These are phyloP conservation scores for Geotrupes spiniger DNA, from an alignment of 2,888 invertebrate species.

Conservation along the genomic window DNA sequence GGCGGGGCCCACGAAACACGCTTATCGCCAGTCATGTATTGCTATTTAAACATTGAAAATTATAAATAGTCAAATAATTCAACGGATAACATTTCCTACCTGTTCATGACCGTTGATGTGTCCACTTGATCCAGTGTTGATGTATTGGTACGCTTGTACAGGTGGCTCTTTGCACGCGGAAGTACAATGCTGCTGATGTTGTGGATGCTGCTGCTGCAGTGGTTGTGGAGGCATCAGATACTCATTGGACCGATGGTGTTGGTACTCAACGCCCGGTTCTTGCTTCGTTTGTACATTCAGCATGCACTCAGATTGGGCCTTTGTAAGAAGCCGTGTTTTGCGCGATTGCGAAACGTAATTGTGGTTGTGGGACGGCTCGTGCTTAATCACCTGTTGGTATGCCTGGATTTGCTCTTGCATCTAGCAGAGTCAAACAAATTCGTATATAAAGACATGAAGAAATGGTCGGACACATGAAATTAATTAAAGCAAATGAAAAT, in stretches of 20 bases:
- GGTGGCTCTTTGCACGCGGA: slow-evolving; percentile 54
- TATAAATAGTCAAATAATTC: neutral
- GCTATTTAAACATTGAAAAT: neutral
- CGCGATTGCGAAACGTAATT: slow-evolving; percentile 69
- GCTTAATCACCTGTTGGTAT: slow-evolving; percentile 50
- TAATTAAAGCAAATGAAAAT: too few relatives aligned
- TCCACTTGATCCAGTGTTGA: slow-evolving; percentile 49
- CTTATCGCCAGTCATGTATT: slow-evolving; percentile 47
- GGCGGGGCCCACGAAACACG: slow-evolving; percentile 59
- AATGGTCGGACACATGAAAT: neutral
- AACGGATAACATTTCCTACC: neutral
- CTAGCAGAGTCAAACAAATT: slow-evolving; percentile 2
- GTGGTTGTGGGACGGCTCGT: slow-evolving; percentile 49
- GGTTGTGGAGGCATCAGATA: slow-evolving; percentile 33
- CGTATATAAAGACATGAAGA: neutral
- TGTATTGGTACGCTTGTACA: slow-evolving; percentile 48
- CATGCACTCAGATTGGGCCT: slow-evolving; percentile 76
- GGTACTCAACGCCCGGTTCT: slow-evolving; percentile 55
- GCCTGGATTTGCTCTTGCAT: slow-evolving; percentile 23
- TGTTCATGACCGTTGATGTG: slow-evolving; percentile 35
- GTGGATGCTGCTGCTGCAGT: slow-evolving; percentile 29
- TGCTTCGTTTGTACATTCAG: slow-evolving; percentile 61
- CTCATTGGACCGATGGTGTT: slow-evolving; percentile 46
- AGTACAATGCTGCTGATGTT: slow-evolving; percentile 40
- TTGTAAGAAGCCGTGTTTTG: slow-evolving; percentile 84